Evolutionary conservation across 1,140 invertebrate species (phyloP).

Genomic region (Drosophila tsacasi): DNA sequence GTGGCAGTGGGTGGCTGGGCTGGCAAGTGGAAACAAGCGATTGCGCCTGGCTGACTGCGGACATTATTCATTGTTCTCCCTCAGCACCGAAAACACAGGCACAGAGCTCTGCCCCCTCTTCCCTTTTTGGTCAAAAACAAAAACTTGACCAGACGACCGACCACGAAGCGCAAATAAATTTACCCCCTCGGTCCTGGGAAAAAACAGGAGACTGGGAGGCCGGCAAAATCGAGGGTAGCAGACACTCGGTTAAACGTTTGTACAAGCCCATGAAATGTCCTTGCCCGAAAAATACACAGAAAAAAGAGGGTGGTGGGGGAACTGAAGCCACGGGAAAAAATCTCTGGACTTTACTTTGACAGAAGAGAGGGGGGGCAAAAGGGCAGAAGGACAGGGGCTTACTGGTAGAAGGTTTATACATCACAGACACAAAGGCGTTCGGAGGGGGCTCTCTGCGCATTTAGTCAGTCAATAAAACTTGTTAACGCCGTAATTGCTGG

Average conservation of each 20-base stretch:
- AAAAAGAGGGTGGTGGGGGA: constrained; percentile 1
- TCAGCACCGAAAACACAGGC: not conserved
- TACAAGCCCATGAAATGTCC: constrained; percentile 82
- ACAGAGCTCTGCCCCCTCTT: not conserved
- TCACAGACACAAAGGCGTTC: constrained; percentile 1
- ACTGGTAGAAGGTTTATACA: constrained; percentile 20
- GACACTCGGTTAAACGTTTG: constrained; percentile 81
- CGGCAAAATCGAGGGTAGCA: constrained; percentile 21
- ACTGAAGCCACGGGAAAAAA: constrained; percentile 21
- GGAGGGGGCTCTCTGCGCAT: constrained; percentile 54
- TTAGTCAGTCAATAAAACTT: constrained; percentile 83
- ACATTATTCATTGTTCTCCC: constrained; percentile 78
- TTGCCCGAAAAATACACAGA: constrained; percentile 48
- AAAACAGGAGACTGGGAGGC: not conserved
- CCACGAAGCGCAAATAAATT: constrained; percentile 81
- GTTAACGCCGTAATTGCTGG: constrained; percentile 81
- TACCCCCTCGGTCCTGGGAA: constrained; percentile 16
- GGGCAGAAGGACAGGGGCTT: constrained; percentile 5
- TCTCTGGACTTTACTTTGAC: constrained; percentile 47
- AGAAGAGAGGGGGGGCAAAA: not conserved
- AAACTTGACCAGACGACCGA: constrained; percentile 77
- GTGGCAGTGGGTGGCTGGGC: constrained; percentile 19
- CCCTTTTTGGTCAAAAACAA: constrained; percentile 47
- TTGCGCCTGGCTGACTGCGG: constrained; percentile 61
- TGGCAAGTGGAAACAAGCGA: constrained; percentile 71